Conservation (phyloP, 2,113 vertebrate species). For the Corvus hawaiiensis region DNA sequence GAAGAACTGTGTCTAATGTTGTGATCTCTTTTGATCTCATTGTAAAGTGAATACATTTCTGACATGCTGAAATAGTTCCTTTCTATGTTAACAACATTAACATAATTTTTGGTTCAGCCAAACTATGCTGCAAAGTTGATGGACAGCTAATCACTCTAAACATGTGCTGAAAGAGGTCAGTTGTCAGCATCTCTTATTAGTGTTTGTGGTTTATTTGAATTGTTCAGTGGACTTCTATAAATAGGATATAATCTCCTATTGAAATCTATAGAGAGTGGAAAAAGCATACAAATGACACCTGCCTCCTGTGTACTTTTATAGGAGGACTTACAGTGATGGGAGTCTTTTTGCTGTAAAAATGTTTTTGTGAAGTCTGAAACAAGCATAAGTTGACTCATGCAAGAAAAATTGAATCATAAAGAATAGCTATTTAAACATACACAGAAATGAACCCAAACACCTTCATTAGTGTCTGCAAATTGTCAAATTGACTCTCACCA, state of each 20-base stretch:
- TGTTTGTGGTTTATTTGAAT: neutral
- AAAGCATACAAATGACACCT: neutral
- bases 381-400: neutral
- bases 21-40: neutral
- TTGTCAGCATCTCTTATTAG: neutral
- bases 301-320: neutral
- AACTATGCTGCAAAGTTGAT: neutral
- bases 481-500: neutral
- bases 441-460: neutral
- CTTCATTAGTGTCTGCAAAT: neutral
- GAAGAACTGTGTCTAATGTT: neutral
- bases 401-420: conserved; percentile 29
- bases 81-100: neutral
- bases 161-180: neutral
- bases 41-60: neutral
- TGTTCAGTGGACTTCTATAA: neutral
- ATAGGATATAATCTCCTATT: neutral
- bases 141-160: neutral
- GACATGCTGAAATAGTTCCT: neutral
- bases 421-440: neutral
- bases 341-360: neutral
- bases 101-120: neutral
- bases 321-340: neutral
- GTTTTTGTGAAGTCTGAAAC: neutral
- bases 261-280: neutral